Evolutionary conservation across 1,140 invertebrate species (phyloP).

Genomic region (Cataglyphis hispanica): DNA sequence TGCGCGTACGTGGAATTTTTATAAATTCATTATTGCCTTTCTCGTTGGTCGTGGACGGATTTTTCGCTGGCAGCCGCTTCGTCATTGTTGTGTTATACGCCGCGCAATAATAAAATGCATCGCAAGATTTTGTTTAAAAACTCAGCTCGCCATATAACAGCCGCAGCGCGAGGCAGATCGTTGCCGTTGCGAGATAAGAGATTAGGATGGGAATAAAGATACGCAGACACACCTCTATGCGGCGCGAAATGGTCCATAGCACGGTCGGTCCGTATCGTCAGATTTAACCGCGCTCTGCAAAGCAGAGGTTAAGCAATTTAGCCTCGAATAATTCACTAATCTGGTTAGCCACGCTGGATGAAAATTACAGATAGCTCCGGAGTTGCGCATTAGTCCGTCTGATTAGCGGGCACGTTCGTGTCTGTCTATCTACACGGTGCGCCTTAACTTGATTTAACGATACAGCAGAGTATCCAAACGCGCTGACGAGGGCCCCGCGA

Average conservation of each 20-base stretch:
- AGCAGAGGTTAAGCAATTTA: slow-evolving; percentile 73
- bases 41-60: not conserved
- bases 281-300: slow-evolving; percentile 58
- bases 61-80: not conserved
- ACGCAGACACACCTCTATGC: slow-evolving; percentile 14
- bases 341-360: slow-evolving; percentile 71
- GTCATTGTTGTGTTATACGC: not conserved
- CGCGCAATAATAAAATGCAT: not conserved
- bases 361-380: slow-evolving; percentile 75
- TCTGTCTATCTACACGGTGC: slow-evolving; percentile 17
- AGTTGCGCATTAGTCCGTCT: slow-evolving; percentile 74
- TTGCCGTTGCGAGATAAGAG: slow-evolving; percentile 46
- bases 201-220: not conserved
- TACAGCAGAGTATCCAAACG: slow-evolving; percentile 55
- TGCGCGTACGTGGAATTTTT: slow-evolving; percentile 42
- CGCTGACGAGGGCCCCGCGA: slow-evolving; percentile 50
- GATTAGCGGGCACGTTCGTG: slow-evolving; percentile 63
- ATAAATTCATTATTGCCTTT: slow-evolving; percentile 56
- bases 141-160: not conserved
- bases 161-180: slow-evolving; percentile 23
- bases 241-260: slow-evolving; percentile 31
- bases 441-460: slow-evolving; percentile 62
- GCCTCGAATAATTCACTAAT: slow-evolving; percentile 74
- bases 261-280: slow-evolving; percentile 57
- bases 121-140: slow-evolving; percentile 57